Conservation (phyloP, 2,888 invertebrate genomes). For the Cheilosia vulpina region DNA sequence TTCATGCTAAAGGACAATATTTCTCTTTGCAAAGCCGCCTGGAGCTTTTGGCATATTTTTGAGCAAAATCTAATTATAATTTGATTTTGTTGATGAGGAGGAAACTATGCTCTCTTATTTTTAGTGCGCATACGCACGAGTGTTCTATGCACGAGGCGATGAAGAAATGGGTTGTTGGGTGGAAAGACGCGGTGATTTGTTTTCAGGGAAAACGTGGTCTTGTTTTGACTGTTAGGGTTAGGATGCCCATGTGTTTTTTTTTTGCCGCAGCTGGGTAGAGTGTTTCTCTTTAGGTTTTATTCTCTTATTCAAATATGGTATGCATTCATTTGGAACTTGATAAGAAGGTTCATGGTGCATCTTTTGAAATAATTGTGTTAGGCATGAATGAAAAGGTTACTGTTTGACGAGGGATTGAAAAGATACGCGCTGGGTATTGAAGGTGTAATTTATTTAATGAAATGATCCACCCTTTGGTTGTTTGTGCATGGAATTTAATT, state of each 20-base stretch:
- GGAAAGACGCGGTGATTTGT: constrained; percentile 43
- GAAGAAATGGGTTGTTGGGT: constrained; percentile 23
- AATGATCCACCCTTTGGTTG: background rate
- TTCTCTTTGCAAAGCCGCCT: constrained; percentile 50
- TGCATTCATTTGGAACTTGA: constrained; percentile 11
- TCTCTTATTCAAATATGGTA: constrained; percentile 26
- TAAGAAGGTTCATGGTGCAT: constrained; percentile 23
- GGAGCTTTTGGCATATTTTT: constrained; percentile 57
- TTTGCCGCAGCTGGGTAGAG: constrained; percentile 17
- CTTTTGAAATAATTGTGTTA: constrained; percentile 38
- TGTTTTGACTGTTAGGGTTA: constrained; percentile 54
- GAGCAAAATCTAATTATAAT: constrained; percentile 62
- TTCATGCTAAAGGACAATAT: constrained; percentile 50
- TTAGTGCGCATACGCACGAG: constrained; percentile 65
- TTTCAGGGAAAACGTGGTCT: constrained; percentile 63
- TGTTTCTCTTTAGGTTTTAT: constrained; percentile 19
- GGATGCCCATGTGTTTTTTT: background rate
- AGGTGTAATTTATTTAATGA: constrained; percentile 17
- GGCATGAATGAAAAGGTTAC: constrained; percentile 20
- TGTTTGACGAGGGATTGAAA: constrained; percentile 18
- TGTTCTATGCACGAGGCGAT: constrained; percentile 40
- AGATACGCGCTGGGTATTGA: constrained; percentile 17
- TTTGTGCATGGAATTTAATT: no score
- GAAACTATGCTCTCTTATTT: constrained; percentile 19
- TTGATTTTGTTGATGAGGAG: constrained; percentile 14